These are phyloP conservation scores for Peromyscus eremicus DNA, from an alignment of 2,797 vertebrate species.

Conservation along the genomic window DNA sequence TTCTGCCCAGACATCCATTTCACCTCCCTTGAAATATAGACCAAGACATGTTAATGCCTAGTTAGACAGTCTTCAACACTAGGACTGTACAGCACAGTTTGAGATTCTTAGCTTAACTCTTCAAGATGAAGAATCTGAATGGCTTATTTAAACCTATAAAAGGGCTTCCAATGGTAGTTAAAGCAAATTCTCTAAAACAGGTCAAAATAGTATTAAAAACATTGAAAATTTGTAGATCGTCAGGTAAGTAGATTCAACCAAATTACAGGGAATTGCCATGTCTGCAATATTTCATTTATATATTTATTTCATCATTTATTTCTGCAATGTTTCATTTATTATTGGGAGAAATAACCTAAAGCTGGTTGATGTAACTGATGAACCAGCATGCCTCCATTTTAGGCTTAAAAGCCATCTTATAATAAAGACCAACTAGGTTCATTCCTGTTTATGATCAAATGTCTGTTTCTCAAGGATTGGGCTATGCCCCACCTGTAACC, in stretches of 20 bases:
- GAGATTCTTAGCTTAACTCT: not conserved
- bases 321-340: not conserved
- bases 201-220: not conserved
- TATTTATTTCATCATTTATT: not conserved
- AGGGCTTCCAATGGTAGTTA: not conserved
- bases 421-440: not conserved
- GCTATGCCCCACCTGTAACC: not conserved
- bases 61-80: not conserved
- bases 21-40: not conserved
- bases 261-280: not conserved
- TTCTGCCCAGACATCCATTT: not conserved
- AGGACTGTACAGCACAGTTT: not conserved
- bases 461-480: not conserved
- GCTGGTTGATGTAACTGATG: not conserved
- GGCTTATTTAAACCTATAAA: not conserved
- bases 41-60: not conserved
- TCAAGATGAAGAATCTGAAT: not conserved
- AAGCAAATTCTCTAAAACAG: conserved; percentile 16
- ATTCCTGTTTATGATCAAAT: not conserved
- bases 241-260: not conserved
- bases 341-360: not conserved
- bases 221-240: not conserved
- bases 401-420: not conserved
- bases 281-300: not conserved
- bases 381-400: not conserved